Base-by-base conservation (phyloP, 2,888 invertebrate species). In the Craniophora ligustri region DNA sequence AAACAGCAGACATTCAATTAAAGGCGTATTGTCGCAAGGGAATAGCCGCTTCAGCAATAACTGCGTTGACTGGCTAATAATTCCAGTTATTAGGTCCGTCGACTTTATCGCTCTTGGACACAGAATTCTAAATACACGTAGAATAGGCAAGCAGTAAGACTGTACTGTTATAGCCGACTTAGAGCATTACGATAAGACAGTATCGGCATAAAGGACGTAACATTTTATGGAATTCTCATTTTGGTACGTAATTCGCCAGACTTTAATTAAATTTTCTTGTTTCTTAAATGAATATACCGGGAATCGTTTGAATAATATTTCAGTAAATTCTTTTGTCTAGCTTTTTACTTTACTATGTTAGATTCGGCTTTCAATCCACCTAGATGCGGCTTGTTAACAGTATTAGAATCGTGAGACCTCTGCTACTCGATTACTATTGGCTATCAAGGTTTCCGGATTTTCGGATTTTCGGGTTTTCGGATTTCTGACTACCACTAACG, bases 1-100 rank as follows among this genome's bases (percentile, higher is more conserved):
- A 80, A 80, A 81, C 75, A 82, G 79, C 66, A 60, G 73, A 60
- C 66, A 73, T 84, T 82, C 80, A 85, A 85, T 85, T 85, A 84
- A 77, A 76, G 73, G 70, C 67, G 70, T 75, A 78, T 79, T 73
- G 73, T 73, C 53, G 59, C 55, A 60, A 61, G 54, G 50, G 47
- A 68, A 71, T 70, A 69, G 70, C 60, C 60, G 53, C 61, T 67
- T 51, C 45, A 60, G 75, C 75, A 78, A 81, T 81, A 75, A 68
- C 66, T 54, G 46, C 73, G 72, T 75, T 75, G 76, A 76, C 76
- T 78, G 67, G 76, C 66, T 76, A 78, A 81, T 82, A 81, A 79
- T 78, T 74, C 63, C 77, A 69, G 81, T 84, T 85, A 86, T 83
- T 85, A 82, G 75, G 79, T 72, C 75, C 64, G 58, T 51, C 56